phyloP scores from a whole-genome alignment of 2,888 invertebrate genomes.

The Agrotis exclamationis region DNA sequence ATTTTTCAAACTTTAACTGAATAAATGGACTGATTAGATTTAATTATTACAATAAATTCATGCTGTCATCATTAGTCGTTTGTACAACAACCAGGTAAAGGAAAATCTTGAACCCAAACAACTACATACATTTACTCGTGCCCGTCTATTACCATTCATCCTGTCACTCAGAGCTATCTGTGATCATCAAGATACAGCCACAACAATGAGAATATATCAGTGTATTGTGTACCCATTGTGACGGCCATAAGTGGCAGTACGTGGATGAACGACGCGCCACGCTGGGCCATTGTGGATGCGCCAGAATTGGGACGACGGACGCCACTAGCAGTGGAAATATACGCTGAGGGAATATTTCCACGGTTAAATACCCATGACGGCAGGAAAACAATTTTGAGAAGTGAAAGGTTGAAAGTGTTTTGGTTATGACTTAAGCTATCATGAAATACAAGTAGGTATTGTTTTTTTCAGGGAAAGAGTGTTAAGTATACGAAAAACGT shows the following conservation, averaged over 20 bases:
- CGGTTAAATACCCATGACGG: background rate
- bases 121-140: constrained; percentile 4
- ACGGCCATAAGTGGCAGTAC: constrained; percentile 47
- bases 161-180: constrained; percentile 43
- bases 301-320: background rate
- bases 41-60: no score
- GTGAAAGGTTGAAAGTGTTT: no score
- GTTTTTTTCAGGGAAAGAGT: no score
- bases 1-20: no score
- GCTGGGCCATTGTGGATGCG: constrained; percentile 30
- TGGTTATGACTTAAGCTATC: no score
- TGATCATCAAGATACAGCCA: constrained; percentile 51
- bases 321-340: background rate
- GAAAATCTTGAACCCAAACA: constrained; percentile 12
- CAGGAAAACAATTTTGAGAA: background rate
- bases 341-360: background rate
- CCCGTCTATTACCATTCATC: constrained; percentile 25
- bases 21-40: no score
- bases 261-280: constrained; percentile 26
- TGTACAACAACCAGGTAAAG: background rate
- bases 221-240: constrained; percentile 61
- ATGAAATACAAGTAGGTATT: no score
- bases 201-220: constrained; percentile 56
- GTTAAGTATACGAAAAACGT: no score
- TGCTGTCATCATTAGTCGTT: no score